These are phyloP conservation scores for Epinotia demarniana DNA, from an alignment of 2,888 invertebrate genomes.

Conservation along the genomic window DNA sequence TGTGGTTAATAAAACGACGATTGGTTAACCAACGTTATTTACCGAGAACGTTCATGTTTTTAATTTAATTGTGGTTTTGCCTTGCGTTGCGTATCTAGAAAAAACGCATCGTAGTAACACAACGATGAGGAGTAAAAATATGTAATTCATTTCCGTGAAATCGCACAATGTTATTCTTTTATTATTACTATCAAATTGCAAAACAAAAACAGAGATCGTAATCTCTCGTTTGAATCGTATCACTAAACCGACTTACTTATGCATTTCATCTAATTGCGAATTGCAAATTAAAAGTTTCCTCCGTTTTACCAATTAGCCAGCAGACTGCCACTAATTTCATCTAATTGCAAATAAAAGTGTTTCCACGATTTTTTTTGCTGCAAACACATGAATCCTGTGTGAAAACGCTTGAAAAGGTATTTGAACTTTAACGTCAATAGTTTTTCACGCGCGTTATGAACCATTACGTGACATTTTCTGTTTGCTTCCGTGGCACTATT, in stretches of 20 bases:
- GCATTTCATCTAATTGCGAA: neutral
- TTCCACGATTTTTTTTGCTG: slow-evolving; percentile 10
- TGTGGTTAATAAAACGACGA: neutral
- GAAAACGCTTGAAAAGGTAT: slow-evolving; percentile 16
- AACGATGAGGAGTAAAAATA: neutral
- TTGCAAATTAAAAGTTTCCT: neutral
- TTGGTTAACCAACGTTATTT: slow-evolving; percentile 6
- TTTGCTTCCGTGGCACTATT: slow-evolving; percentile 14
- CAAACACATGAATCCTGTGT: neutral
- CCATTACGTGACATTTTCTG: slow-evolving; percentile 25
- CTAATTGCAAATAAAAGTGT: slow-evolving; percentile 20
- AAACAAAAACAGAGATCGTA: no score
- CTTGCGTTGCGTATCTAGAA: neutral
- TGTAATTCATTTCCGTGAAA: no score
- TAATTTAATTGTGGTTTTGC: neutral
- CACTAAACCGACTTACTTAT: neutral
- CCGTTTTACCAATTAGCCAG: neutral
- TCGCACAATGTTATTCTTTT: no score
- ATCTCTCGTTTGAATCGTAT: neutral
- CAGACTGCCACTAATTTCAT: slow-evolving; percentile 10
- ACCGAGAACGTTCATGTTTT: neutral
- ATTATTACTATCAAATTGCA: no score
- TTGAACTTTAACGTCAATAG: slow-evolving; percentile 26
- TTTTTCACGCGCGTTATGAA: neutral
- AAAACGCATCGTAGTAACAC: neutral